phyloP scores from a whole-genome alignment of 2,797 vertebrate species.

The Podarcis lilfordi region DNA sequence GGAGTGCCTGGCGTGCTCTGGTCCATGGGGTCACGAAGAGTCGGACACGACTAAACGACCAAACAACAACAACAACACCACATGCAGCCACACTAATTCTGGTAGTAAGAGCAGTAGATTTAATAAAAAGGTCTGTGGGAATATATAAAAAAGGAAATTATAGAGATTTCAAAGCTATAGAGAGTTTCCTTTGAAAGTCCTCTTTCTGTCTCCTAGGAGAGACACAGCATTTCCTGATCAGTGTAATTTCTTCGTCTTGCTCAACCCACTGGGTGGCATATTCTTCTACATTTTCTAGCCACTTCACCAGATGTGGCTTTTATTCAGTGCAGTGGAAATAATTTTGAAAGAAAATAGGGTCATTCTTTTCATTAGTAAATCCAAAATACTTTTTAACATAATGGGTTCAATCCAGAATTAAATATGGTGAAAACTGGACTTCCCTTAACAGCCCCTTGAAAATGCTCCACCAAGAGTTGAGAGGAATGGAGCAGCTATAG shows the following conservation, averaged over 20 bases:
- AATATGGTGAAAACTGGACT: too few relatives aligned
- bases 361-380: background rate
- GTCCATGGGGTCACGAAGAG: too few relatives aligned
- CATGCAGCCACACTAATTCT: background rate
- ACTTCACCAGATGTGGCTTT: accelerated
- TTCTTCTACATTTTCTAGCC: background rate
- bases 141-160: background rate
- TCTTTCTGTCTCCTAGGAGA: background rate
- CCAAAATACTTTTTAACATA: background rate
- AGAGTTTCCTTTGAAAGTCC: background rate
- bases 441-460: too few relatives aligned
- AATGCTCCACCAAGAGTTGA: too few relatives aligned
- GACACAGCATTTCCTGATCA: background rate
- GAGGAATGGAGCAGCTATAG: too few relatives aligned
- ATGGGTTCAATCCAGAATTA: too few relatives aligned
- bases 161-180: background rate
- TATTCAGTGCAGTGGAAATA: accelerated
- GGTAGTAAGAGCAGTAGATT: background rate
- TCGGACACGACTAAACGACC: too few relatives aligned
- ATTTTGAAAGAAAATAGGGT: background rate
- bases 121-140: background rate
- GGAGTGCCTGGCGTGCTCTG: too few relatives aligned
- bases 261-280: background rate
- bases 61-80: too few relatives aligned
- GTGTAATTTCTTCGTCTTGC: too few relatives aligned